Evolutionary conservation across 2,888 invertebrate genomes (phyloP), one percentile per base, ranked within the genome.

Genomic region (Patella pellucida): DNA sequence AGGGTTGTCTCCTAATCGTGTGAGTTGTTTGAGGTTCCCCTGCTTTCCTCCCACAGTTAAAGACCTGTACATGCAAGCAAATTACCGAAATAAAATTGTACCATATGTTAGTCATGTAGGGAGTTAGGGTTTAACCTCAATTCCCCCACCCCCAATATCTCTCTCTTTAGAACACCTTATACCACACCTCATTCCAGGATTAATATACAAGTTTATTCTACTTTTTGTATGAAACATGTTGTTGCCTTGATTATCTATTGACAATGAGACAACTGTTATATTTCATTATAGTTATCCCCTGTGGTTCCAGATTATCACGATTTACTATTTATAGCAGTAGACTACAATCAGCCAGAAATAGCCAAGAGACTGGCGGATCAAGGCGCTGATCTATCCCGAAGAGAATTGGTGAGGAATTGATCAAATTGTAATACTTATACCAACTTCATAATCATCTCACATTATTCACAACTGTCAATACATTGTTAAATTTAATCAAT

Each of bases 291-390:
- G 86, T 73, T 87, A n/a, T 76, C 77, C 27, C 85, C 84, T 15
- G 68, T 88, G 68, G 84, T 87, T 81, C 81, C 81, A 15, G 76
- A 80, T 1, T 88, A 83, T 78, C 76, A 84, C 70, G 88, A 88
- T 76, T 78, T 87, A 50, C 79, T 88, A 71, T 85, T 87, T 76
- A 76, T 85, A n/a, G 88, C 88, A 5, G 82, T 88, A 73, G 87
- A 87, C 69, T 81, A 86, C 68, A 81, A 82, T 2, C 85, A 87
- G 75, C 81, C 82, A 62, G 86, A 87, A 12, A 85, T 88, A 50
- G 86, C 83, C 11, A 75, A 81, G 68, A 83, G 82, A 72, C 78
- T 88, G 71, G 85, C 85, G 7, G 78, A 83, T 71, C 77, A 86
- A 5, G 86, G 85, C 15, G 79, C 86, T 68, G 85, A 88, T 71